phyloP scores from a whole-genome alignment of 2,888 invertebrate species.

The Hoplodrina blanda region DNA sequence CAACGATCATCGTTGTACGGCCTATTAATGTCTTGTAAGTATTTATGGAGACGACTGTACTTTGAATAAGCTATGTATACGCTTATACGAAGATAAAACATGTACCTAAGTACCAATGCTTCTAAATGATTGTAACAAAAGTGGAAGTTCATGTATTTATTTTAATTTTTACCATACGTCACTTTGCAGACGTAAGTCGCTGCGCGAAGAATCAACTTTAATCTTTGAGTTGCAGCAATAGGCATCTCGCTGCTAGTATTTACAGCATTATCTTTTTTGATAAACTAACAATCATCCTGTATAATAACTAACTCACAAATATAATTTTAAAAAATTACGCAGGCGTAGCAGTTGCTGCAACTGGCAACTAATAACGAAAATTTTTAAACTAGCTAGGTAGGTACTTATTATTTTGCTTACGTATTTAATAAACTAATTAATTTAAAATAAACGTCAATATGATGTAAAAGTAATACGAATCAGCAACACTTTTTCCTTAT shows the following conservation, averaged over 20 bases:
- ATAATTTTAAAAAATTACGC: background rate
- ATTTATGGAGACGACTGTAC: constrained; percentile 47
- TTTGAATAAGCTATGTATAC: constrained; percentile 21
- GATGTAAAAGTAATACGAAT: background rate
- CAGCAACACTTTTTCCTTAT: background rate
- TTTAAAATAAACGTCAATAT: too few relatives aligned
- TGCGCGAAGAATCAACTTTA: background rate
- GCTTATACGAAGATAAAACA: too few relatives aligned
- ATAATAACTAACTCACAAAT: too few relatives aligned
- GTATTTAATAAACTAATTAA: too few relatives aligned
- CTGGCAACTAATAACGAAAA: background rate
- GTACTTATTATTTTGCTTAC: too few relatives aligned
- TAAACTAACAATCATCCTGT: too few relatives aligned
- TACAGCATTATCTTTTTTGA: too few relatives aligned
- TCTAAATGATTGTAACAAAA: background rate
- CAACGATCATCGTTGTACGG: constrained; percentile 56
- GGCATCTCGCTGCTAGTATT: background rate
- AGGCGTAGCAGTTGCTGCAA: background rate
- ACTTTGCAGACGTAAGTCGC: background rate
- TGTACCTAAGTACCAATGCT: too few relatives aligned
- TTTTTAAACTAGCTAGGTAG: too few relatives aligned
- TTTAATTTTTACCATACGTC: background rate
- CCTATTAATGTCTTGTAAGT: constrained; percentile 65
- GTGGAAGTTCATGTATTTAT: background rate
- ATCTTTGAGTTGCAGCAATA: background rate